A percentile compares a stretch with the other conserved stretches of the same genome.
phyloP scores from a whole-genome alignment of 1,140 invertebrate genomes.

The Platyscapa corneri region DNA sequence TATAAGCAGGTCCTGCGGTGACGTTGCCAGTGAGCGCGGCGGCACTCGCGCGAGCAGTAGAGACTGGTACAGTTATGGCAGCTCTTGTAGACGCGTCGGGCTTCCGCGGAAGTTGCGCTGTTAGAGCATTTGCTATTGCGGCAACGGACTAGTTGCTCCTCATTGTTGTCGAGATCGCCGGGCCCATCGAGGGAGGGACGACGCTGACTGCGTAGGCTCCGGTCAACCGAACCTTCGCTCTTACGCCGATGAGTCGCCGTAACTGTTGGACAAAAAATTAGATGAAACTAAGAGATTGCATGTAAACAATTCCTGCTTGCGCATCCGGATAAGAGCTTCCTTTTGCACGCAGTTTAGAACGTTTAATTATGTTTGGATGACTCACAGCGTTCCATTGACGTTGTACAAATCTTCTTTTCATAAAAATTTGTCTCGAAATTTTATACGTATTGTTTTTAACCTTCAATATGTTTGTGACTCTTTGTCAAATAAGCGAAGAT shows the following conservation, averaged over 20 bases:
- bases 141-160: constrained; percentile 79
- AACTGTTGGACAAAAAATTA: not conserved
- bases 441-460: too few species aligned
- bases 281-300: not conserved
- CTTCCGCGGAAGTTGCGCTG: constrained; percentile 79
- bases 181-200: constrained; percentile 72
- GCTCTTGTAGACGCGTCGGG: constrained; percentile 85
- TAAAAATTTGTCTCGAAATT: too few species aligned
- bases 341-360: too few species aligned
- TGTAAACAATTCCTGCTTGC: not conserved
- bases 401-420: too few species aligned
- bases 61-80: constrained; percentile 95
- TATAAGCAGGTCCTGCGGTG: constrained; percentile 93
- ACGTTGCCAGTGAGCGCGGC: constrained; percentile 91
- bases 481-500: too few species aligned
- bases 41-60: constrained; percentile 88
- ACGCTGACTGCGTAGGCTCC: constrained; percentile 59
- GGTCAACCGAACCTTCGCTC: constrained; percentile 52
- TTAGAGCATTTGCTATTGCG: constrained; percentile 85
- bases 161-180: constrained; percentile 54
- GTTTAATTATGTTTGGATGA: too few species aligned
- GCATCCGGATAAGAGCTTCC: constrained; percentile 42
- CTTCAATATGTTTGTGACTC: too few species aligned
- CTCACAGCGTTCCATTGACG: too few species aligned
- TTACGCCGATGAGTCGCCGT: constrained; percentile 43